Conservation (phyloP, 2,888 invertebrate species). For the Harpalus rufipes region DNA sequence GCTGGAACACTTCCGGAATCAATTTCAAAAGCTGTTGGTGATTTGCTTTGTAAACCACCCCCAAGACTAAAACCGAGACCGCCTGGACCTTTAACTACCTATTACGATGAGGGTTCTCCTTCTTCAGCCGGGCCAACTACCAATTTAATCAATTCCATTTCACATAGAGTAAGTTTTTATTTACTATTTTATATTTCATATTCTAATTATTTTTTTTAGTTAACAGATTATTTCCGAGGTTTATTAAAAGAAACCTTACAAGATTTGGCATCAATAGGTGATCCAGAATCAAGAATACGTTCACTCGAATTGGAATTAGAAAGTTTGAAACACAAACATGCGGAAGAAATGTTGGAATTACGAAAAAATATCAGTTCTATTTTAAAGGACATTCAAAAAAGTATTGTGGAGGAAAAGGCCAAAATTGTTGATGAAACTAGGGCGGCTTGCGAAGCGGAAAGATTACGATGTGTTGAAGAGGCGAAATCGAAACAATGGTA, state of each 20-base stretch:
- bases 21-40: slow-evolving; percentile 73
- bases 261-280: slow-evolving; percentile 80
- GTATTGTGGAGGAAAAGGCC: slow-evolving; percentile 80
- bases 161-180: slow-evolving; percentile 74
- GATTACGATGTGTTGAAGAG: slow-evolving; percentile 85
- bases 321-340: slow-evolving; percentile 84
- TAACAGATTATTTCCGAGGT: slow-evolving; percentile 85
- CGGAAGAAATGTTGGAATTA: slow-evolving; percentile 85
- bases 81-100: slow-evolving; percentile 76
- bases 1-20: slow-evolving; percentile 72
- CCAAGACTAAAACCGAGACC: slow-evolving; percentile 78
- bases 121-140: slow-evolving; percentile 74
- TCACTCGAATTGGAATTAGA: slow-evolving; percentile 85
- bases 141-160: slow-evolving; percentile 74
- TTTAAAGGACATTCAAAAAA: slow-evolving; percentile 75
- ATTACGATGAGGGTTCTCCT: slow-evolving; percentile 74
- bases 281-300: slow-evolving; percentile 81
- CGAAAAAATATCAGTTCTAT: slow-evolving; percentile 75
- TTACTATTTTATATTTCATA: background rate
- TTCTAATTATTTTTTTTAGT: slow-evolving; percentile 75
- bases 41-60: slow-evolving; percentile 74
- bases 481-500: slow-evolving; percentile 94
- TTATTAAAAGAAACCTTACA: slow-evolving; percentile 84
- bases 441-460: slow-evolving; percentile 84
- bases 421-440: slow-evolving; percentile 83